Evolutionary conservation across 2,888 invertebrate genomes (phyloP).

Genomic region (Lissocephala sabroskyi): DNA sequence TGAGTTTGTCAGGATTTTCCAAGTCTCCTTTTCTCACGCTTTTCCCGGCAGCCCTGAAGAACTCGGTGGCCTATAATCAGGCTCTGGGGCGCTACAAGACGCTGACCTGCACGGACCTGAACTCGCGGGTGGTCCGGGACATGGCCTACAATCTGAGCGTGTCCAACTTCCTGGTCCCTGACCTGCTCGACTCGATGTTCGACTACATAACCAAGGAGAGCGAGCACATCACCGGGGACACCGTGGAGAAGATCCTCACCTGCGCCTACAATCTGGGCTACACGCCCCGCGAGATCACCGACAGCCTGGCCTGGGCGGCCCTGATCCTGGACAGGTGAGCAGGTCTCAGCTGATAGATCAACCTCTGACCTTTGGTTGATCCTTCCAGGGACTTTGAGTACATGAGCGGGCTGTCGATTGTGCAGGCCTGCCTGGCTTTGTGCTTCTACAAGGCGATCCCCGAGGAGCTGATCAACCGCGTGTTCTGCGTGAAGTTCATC

Average conservation of each 20-base stretch:
- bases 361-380: too few relatives aligned
- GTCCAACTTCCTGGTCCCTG: constrained; percentile 72
- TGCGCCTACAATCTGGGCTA: constrained; percentile 74
- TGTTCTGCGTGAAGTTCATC: constrained; percentile 77
- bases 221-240: constrained; percentile 73
- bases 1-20: constrained; percentile 25
- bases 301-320: constrained; percentile 70
- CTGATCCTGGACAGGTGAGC: too few relatives aligned
- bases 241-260: constrained; percentile 73
- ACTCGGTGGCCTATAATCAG: constrained; percentile 64
- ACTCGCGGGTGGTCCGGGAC: constrained; percentile 73
- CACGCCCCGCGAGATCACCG: constrained; percentile 69
- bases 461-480: constrained; percentile 73
- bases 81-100: constrained; percentile 70
- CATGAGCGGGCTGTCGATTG: constrained; percentile 74
- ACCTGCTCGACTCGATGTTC: constrained; percentile 73
- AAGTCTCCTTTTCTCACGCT: background rate
- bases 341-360: background rate
- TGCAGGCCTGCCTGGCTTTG: constrained; percentile 75
- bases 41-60: constrained; percentile 63
- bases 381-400: constrained; percentile 74
- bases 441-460: constrained; percentile 75
- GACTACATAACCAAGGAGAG: constrained; percentile 72
- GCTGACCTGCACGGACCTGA: constrained; percentile 62
- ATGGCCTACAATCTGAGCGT: constrained; percentile 70